Conservation (phyloP, 2,888 invertebrate species). For the Caenorhabditis sp. region DNA sequence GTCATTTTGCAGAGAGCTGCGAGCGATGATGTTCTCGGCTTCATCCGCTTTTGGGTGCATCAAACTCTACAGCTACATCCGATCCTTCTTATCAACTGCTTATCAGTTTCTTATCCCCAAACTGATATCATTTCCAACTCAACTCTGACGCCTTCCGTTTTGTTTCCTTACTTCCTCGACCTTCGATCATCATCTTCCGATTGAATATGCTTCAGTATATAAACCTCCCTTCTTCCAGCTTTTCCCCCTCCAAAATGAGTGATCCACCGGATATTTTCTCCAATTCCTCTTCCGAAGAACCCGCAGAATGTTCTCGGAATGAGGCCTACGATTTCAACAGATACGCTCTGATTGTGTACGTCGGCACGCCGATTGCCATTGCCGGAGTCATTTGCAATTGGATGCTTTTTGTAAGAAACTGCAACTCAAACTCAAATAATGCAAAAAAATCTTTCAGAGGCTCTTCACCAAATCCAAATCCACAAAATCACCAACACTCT, state of each 20-base stretch:
- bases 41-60: neutral
- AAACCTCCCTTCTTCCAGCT: neutral
- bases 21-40: neutral
- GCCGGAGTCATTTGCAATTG: slow-evolving; percentile 76
- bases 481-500: slow-evolving; percentile 71
- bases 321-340: slow-evolving; percentile 75
- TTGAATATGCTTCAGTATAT: neutral
- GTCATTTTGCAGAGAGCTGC: neutral
- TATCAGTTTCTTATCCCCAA: neutral
- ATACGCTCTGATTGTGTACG: slow-evolving; percentile 75
- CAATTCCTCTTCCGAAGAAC: slow-evolving; percentile 24
- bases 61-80: neutral
- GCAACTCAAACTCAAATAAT: neutral
- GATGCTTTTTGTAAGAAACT: slow-evolving; percentile 74
- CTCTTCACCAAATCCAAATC: slow-evolving; percentile 70
- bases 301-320: slow-evolving; percentile 66
- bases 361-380: slow-evolving; percentile 78
- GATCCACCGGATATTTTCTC: slow-evolving; percentile 37
- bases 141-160: slow-evolving; percentile 8
- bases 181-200: neutral
- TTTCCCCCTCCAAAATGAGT: slow-evolving; percentile 15
- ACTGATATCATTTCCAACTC: neutral
- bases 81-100: neutral
- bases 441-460: slow-evolving; percentile 63
- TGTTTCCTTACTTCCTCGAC: neutral